Evolutionary conservation across 2,888 invertebrate genomes (phyloP), one percentile per base, ranked within the genome.

Genomic region (Rhingia rostrata): DNA sequence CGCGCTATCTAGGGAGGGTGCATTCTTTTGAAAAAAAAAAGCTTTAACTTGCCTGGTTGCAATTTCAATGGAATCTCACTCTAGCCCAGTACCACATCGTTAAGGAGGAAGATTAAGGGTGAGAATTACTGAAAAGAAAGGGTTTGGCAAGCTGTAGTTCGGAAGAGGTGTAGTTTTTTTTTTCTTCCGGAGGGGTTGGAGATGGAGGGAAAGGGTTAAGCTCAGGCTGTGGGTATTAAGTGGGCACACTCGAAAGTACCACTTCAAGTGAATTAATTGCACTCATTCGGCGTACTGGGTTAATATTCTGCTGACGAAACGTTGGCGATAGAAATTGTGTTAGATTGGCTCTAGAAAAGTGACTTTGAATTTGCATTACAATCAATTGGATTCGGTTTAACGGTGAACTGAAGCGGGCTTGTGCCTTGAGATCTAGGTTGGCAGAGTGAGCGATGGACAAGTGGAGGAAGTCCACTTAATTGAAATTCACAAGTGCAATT

Each of bases 201-300:
- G 37, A 4, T 7, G 43, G 32, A 14, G 4, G 22, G 9, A 66
- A 60, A 30, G 53, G 60, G 67, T 45, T 39, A 45, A 67, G 53
- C 37, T 67, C 30, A 22, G 67, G 53, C 37, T 12, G 60, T 61
- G 43, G 35, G 41, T 49, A 70, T 75, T 63, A 81, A 77, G 66
- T 47, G 66, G 41, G 22, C 22, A 22, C 70, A 77, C 72, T 77
- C 70, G 53, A 72, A 64, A 72, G 67, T 72, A 35, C 60, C 66
- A 67, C 82, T 82, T 60, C 49, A 72, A 66, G 66, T 72, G 72
- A 82, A 82, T 82, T 82, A 82, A 77, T 82, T 82, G 56, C 72
- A 72, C 64, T 72, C 60, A 41, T 70, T 72, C 77, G 61, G 30
- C 60, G 22, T 22, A 64, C 45, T 61, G 70, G 72, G 64, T 81